These are phyloP conservation scores for Sitobion miscanthi DNA, from an alignment of 1,140 invertebrate genomes.

Conservation along the genomic window DNA sequence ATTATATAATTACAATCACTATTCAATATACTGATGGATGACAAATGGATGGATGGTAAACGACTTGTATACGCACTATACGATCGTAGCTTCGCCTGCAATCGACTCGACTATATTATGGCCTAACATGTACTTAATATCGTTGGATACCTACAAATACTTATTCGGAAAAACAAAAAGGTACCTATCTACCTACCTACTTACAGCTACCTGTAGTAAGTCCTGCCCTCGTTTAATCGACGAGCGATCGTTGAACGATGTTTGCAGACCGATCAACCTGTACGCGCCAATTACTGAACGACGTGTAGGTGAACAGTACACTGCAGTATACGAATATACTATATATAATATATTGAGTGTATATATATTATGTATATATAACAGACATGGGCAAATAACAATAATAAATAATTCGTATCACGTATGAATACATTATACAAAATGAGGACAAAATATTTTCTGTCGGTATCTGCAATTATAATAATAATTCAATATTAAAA, in stretches of 20 bases:
- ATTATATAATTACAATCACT: background rate
- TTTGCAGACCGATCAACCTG: slow-evolving; percentile 2
- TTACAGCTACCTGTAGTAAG: background rate
- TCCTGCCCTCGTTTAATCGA: background rate
- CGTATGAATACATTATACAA: background rate
- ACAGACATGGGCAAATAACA: background rate
- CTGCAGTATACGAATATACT: background rate
- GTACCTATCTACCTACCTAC: background rate
- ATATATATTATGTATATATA: background rate
- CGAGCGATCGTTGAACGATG: background rate
- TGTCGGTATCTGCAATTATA: background rate
- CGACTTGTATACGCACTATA: background rate
- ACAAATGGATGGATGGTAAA: background rate
- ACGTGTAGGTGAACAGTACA: background rate
- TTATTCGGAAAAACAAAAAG: background rate
- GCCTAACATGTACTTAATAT: background rate
- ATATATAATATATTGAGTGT: background rate
- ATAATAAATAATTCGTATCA: background rate
- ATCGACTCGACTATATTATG: background rate
- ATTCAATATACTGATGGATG: background rate
- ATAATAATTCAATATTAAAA: background rate
- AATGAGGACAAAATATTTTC: background rate
- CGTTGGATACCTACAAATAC: background rate
- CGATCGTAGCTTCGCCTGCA: background rate
- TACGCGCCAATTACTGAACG: background rate